Conservation (phyloP, 2,797 vertebrate genomes). For the Anomalospiza imberbis region DNA sequence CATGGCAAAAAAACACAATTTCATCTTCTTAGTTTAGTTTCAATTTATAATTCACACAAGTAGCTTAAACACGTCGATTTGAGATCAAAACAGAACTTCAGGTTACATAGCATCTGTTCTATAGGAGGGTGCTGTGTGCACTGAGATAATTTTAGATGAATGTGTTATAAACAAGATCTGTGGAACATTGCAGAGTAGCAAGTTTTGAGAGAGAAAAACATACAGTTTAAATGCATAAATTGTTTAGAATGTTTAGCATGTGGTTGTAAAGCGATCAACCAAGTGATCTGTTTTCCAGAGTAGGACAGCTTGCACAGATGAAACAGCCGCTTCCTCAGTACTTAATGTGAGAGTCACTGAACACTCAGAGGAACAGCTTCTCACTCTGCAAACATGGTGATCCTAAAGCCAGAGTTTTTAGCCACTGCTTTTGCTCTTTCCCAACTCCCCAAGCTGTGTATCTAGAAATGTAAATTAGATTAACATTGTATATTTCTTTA, state of each 20-base stretch:
- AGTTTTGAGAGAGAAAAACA: conserved; percentile 72
- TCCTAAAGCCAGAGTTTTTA: neutral
- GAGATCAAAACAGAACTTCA: conserved; percentile 79
- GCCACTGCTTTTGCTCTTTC: neutral
- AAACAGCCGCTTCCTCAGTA: conserved; percentile 37
- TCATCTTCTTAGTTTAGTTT: conserved; percentile 68
- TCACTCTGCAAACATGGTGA: neutral
- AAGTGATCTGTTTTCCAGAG: conserved; percentile 46
- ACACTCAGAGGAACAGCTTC: neutral
- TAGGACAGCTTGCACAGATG: conserved; percentile 23
- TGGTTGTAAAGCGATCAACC: conserved; percentile 70
- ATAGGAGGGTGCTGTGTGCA: conserved; percentile 75
- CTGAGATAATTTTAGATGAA: conserved; percentile 82
- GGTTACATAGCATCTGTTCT: conserved; percentile 80
- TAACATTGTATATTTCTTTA: neutral
- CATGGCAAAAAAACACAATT: conserved; percentile 59
- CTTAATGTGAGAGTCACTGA: neutral
- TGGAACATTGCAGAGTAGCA: conserved; percentile 70
- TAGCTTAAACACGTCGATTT: conserved; percentile 76
- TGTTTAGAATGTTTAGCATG: conserved; percentile 74
- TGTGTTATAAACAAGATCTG: conserved; percentile 85
- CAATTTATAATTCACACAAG: conserved; percentile 77
- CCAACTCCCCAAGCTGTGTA: neutral
- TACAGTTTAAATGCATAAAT: conserved; percentile 73
- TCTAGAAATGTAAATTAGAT: neutral